Conservation (phyloP, 2,888 invertebrate genomes). For the Sisyra terminalis region DNA sequence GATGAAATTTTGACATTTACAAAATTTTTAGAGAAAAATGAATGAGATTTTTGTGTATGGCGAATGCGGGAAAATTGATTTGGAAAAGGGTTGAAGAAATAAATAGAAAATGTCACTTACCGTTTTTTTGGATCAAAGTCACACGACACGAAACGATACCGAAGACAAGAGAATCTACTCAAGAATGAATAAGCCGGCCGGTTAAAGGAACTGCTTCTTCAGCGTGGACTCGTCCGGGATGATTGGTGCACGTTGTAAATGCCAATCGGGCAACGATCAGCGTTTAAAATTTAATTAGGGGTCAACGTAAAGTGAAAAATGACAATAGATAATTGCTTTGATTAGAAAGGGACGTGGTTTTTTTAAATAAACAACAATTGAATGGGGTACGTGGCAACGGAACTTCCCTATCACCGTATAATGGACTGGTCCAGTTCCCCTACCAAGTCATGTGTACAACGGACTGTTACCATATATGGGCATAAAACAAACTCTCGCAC, state of each 20-base stretch:
- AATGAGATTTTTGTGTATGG: background rate
- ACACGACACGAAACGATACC: conserved; percentile 20
- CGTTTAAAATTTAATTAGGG: background rate
- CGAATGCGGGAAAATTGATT: background rate
- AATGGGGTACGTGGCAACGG: conserved; percentile 11
- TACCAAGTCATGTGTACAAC: conserved; percentile 33
- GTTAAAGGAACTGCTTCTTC: conserved; percentile 19
- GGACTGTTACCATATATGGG: conserved; percentile 61
- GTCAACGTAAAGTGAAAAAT: background rate
- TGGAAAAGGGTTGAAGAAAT: conserved; percentile 5
- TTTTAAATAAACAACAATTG: conserved; percentile 10
- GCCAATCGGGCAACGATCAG: background rate
- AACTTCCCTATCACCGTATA: conserved; percentile 19
- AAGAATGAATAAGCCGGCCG: conserved; percentile 25
- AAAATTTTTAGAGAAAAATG: conserved; percentile 6
- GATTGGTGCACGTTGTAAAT: background rate
- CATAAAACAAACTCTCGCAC: conserved; percentile 49
- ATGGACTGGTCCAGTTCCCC: conserved; percentile 26
- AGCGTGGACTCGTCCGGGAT: conserved; percentile 2
- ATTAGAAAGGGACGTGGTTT: conserved; percentile 7
- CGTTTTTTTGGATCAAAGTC: conserved; percentile 24
- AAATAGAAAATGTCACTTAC: conserved; percentile 18
- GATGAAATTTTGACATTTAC: conserved; percentile 1
- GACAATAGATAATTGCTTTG: conserved; percentile 1
- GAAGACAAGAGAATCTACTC: conserved; percentile 16